Conservation (phyloP, 1,140 invertebrate genomes). For the Carcinoscorpius rotundicauda region DNA sequence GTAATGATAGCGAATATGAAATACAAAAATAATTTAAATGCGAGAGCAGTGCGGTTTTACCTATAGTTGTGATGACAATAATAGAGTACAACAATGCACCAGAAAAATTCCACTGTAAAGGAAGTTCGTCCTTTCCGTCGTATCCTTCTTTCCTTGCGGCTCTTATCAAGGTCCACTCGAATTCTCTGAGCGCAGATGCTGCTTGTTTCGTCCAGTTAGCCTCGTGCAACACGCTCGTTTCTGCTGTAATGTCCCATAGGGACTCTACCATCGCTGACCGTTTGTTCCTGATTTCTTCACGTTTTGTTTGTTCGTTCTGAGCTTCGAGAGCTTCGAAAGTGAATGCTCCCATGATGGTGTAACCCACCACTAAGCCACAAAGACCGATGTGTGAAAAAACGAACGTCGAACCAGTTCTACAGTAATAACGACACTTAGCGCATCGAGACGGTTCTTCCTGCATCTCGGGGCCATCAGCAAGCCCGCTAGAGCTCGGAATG, state of each 20-base stretch:
- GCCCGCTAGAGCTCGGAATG: too few species aligned
- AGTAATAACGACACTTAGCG: slow-evolving; percentile 24
- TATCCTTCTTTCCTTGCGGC: slow-evolving; percentile 28
- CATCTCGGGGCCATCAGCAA: too few species aligned
- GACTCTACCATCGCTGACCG: slow-evolving; percentile 20
- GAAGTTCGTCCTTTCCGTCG: slow-evolving; percentile 29
- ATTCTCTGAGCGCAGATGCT: slow-evolving; percentile 23
- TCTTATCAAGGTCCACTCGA: slow-evolving; percentile 26
- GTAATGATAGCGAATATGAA: too few species aligned
- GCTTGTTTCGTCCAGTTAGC: slow-evolving; percentile 29
- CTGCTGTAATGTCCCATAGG: slow-evolving; percentile 31
- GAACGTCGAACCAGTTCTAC: slow-evolving; percentile 40
- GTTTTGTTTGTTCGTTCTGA: slow-evolving; percentile 19
- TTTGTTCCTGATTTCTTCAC: slow-evolving; percentile 15
- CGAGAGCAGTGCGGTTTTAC: slow-evolving; percentile 23
- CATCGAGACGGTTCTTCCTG: slow-evolving; percentile 11
- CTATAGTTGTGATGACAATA: slow-evolving; percentile 39
- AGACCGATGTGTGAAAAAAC: slow-evolving; percentile 71
- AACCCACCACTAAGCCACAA: slow-evolving; percentile 83
- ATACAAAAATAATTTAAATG: too few species aligned
- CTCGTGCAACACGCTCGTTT: slow-evolving; percentile 26
- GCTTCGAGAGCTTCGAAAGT: slow-evolving; percentile 58
- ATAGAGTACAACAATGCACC: slow-evolving; percentile 36
- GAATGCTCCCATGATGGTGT: slow-evolving; percentile 87
- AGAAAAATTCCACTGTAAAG: slow-evolving; percentile 34